These are phyloP conservation scores for Pteronura brasiliensis DNA, from an alignment of 2,113 vertebrate species.

Conservation along the genomic window DNA sequence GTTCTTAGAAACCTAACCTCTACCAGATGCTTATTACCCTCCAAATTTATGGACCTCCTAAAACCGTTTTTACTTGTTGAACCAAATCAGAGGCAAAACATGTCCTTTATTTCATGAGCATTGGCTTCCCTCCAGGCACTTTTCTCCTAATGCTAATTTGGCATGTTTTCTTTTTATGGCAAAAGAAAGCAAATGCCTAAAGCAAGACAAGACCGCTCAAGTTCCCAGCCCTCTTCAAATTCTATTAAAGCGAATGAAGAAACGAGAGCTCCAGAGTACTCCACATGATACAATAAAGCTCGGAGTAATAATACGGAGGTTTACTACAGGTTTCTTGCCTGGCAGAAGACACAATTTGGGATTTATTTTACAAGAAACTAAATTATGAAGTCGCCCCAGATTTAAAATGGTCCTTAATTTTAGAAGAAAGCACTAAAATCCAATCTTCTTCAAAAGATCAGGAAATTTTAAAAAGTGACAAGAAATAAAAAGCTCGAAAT, in stretches of 20 bases:
- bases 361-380: conserved; percentile 4
- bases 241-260: neutral
- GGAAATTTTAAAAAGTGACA: neutral
- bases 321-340: neutral
- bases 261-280: neutral
- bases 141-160: conserved; percentile 56
- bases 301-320: neutral
- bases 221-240: conserved; percentile 20
- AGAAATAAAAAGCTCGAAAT: conserved; percentile 26
- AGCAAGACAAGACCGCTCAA: neutral
- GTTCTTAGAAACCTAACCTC: conserved; percentile 42
- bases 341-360: neutral
- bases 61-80: conserved; percentile 64
- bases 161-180: conserved; percentile 61
- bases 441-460: conserved; percentile 19
- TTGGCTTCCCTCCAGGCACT: conserved; percentile 47
- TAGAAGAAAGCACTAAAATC: conserved; percentile 5
- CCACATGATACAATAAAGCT: neutral
- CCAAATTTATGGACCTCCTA: conserved; percentile 56
- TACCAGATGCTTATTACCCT: conserved; percentile 48
- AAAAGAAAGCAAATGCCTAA: conserved; percentile 56
- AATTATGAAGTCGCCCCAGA: neutral
- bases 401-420: neutral
- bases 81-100: conserved; percentile 67
- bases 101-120: conserved; percentile 37